These are phyloP conservation scores for Mycteria americana DNA, from an alignment of 2,797 vertebrate species.

Conservation along the genomic window DNA sequence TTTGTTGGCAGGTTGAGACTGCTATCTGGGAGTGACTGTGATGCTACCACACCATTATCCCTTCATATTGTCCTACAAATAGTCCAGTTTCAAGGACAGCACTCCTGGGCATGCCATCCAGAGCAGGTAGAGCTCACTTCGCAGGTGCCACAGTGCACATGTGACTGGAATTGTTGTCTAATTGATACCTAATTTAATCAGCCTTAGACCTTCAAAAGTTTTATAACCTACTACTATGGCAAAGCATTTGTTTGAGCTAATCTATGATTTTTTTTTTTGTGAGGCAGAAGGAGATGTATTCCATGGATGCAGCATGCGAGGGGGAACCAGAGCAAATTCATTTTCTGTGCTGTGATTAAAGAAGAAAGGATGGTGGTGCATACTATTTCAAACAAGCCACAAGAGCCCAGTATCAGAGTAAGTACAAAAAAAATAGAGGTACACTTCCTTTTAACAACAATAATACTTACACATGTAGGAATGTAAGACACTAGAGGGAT, in stretches of 20 bases:
- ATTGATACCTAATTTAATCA: too few species aligned
- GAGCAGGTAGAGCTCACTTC: neutral
- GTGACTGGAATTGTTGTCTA: too few species aligned
- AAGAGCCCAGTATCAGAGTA: neutral
- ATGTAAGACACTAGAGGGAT: neutral
- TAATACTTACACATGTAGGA: neutral
- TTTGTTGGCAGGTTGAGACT: neutral
- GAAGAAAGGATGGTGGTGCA: neutral
- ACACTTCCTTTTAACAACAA: neutral
- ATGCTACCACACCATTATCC: neutral
- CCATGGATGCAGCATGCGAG: neutral
- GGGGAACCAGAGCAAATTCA: neutral
- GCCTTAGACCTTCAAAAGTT: neutral
- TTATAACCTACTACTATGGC: neutral
- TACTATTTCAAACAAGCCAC: neutral
- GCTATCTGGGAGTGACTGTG: neutral
- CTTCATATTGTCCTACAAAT: neutral
- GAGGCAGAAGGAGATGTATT: neutral
- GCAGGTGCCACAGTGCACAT: neutral
- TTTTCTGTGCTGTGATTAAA: neutral
- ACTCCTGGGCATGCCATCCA: neutral
- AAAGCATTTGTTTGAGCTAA: neutral
- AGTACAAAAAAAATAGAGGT: neutral
- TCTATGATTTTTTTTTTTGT: neutral
- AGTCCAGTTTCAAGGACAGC: neutral